Evolutionary conservation across 2,797 vertebrate species (phyloP).

Genomic region (Mallotus villosus): DNA sequence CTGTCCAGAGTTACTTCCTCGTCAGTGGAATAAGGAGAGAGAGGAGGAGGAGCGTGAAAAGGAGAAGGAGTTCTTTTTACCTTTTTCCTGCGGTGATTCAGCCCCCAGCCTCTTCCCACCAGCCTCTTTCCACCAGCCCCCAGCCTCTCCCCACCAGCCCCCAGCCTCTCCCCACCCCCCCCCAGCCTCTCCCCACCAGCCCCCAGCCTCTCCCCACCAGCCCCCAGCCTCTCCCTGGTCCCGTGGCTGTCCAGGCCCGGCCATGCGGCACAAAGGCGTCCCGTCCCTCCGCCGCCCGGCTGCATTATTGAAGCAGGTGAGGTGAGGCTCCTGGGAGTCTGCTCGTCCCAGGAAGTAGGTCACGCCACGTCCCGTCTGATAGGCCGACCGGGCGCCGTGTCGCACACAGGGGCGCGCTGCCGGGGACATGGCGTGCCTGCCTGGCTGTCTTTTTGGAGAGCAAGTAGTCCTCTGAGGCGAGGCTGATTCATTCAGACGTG

Average conservation of each 20-base stretch:
- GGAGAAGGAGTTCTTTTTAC: no score
- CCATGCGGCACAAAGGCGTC: background rate
- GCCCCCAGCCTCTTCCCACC: no score
- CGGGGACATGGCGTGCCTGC: background rate
- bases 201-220: background rate
- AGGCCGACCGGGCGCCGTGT: background rate
- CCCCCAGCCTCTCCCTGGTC: background rate
- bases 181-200: background rate
- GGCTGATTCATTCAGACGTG: background rate
- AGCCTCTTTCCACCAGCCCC: no score
- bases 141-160: background rate
- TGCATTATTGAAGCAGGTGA: conserved; percentile 71
- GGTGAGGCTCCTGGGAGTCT: conserved; percentile 35
- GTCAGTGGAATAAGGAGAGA: conserved; percentile 16
- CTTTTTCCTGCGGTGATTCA: background rate
- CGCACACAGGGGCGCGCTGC: background rate
- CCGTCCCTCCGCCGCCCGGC: conserved; percentile 45
- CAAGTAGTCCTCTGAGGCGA: background rate
- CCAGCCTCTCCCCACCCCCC: conserved; percentile 1
- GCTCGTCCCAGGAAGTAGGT: conserved; percentile 65
- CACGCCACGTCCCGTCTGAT: conserved; percentile 41
- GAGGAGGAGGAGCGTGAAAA: background rate
- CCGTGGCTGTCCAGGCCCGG: conserved; percentile 30
- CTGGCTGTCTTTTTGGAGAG: background rate
- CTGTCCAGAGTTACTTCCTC: conserved; percentile 22